phyloP scores from a whole-genome alignment of 1,140 invertebrate genomes.

The Myzus persicae region DNA sequence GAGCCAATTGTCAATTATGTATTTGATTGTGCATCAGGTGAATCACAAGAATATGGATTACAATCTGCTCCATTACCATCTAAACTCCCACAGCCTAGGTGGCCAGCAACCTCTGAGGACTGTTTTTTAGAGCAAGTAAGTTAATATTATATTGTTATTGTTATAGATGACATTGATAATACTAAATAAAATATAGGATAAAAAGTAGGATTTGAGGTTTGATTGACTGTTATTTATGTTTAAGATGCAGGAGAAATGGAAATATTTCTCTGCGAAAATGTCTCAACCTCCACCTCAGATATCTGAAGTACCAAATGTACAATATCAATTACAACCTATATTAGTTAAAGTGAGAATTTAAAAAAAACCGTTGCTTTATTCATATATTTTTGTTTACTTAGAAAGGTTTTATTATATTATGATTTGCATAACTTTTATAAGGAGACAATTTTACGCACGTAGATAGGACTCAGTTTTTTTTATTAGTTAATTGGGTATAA shows the following conservation, averaged over 20 bases:
- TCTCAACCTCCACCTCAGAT: conserved; percentile 56
- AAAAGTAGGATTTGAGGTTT: conserved; percentile 33
- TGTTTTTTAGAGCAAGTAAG: conserved; percentile 55
- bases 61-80: conserved; percentile 42
- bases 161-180: background rate
- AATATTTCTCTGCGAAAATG: conserved; percentile 59
- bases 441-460: background rate
- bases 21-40: conserved; percentile 52
- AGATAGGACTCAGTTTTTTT: background rate
- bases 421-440: conserved; percentile 8
- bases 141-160: background rate
- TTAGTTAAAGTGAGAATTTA: conserved; percentile 55
- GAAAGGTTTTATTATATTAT: conserved; percentile 5
- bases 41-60: conserved; percentile 57
- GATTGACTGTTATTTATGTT: conserved; percentile 50
- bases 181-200: background rate
- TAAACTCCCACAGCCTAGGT: conserved; percentile 44
- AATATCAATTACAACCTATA: conserved; percentile 58
- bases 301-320: conserved; percentile 55
- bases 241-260: conserved; percentile 58
- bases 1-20: conserved; percentile 55
- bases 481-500: background rate
- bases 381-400: background rate
- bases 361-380: background rate
- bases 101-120: conserved; percentile 44